phyloP scores from a whole-genome alignment of 2,888 invertebrate genomes.

The Nycteola revayana region DNA sequence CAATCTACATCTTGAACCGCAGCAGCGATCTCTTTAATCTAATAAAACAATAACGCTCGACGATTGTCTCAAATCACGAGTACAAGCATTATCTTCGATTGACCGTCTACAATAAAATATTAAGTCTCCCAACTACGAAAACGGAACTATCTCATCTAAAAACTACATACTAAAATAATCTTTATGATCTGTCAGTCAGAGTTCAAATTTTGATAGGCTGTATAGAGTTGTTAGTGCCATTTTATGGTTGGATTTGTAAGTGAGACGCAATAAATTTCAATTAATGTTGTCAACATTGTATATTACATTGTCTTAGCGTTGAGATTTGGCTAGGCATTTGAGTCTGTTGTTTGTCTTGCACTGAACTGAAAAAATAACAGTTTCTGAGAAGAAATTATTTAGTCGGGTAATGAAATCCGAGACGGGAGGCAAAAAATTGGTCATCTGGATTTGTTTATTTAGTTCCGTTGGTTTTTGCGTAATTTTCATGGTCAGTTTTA shows the following conservation, averaged over 20 bases:
- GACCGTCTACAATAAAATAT: constrained; percentile 45
- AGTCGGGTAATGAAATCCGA: constrained; percentile 13
- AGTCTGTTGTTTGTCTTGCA: constrained; percentile 6
- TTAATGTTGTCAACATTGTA: constrained; percentile 67
- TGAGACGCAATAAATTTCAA: constrained; percentile 78
- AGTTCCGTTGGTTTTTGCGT: background rate
- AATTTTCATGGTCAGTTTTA: too few species aligned
- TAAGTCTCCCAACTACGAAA: constrained; percentile 10
- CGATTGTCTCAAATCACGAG: constrained; percentile 77
- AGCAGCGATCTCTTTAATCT: constrained; percentile 48
- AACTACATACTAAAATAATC: constrained; percentile 29
- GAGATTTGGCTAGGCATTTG: constrained; percentile 59
- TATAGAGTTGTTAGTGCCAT: constrained; percentile 42
- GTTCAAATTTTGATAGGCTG: constrained; percentile 33
- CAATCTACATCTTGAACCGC: constrained; percentile 2
- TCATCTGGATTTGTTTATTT: constrained; percentile 6
- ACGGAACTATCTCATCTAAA: constrained; percentile 41
- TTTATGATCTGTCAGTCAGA: constrained; percentile 29
- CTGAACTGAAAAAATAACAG: constrained; percentile 6
- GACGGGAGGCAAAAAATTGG: constrained; percentile 8
- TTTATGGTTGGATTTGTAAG: constrained; percentile 55
- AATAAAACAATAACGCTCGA: constrained; percentile 65
- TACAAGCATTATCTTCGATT: constrained; percentile 76
- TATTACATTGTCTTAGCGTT: constrained; percentile 62
- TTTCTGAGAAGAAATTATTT: constrained; percentile 13